phyloP scores from a whole-genome alignment of 2,113 vertebrate species.

The Lepus americanus region DNA sequence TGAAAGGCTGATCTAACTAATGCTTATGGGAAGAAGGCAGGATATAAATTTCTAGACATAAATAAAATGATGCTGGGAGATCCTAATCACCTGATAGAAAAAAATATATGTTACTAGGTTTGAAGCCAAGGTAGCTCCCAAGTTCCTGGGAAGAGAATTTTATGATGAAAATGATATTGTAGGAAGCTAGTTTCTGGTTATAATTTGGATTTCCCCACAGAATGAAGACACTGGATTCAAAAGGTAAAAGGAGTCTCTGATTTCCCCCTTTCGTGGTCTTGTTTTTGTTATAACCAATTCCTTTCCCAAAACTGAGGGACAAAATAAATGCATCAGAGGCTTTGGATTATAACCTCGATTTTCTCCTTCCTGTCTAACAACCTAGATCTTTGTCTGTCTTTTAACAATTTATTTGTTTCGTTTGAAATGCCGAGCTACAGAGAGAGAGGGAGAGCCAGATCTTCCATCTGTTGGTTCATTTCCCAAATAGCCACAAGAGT shows the following conservation, averaged over 20 bases:
- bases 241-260: neutral
- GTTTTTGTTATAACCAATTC: neutral
- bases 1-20: neutral
- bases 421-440: too few species aligned
- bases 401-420: neutral
- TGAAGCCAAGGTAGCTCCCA: neutral
- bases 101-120: neutral
- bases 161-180: neutral
- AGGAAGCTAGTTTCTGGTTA: neutral
- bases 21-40: neutral
- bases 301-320: neutral
- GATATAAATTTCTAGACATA: neutral
- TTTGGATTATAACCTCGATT: neutral
- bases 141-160: neutral
- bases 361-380: constrained; percentile 19
- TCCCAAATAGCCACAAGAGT: too few species aligned
- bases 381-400: neutral
- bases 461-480: too few species aligned
- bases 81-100: neutral
- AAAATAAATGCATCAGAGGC: neutral
- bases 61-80: neutral
- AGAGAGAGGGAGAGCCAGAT: too few species aligned
- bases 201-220: neutral
- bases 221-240: neutral
- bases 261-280: neutral